Percentiles rank a stretch among this genome's conserved stretches.
phyloP scores from a whole-genome alignment of 2,797 vertebrate genomes.

The Oreonectes daqikongensis region DNA sequence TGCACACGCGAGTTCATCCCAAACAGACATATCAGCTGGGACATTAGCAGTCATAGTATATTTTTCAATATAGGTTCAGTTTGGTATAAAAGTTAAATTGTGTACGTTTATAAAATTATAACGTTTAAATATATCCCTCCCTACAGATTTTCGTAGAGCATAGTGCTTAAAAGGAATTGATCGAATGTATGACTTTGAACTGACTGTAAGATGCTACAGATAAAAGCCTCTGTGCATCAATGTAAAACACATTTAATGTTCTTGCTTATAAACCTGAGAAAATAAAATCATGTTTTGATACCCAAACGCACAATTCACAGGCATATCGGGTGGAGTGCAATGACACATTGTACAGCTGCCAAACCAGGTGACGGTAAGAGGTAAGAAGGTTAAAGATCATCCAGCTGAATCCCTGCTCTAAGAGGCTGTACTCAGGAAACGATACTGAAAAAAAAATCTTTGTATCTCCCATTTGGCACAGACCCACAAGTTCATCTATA shows the following conservation, averaged over 20 bases:
- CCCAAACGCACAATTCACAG: conserved; percentile 3
- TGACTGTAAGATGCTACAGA: too few relatives aligned
- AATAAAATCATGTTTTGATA: not conserved
- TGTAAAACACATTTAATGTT: not conserved
- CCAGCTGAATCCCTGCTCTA: conserved; percentile 37
- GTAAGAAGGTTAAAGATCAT: conserved; percentile 48
- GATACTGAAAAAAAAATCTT: conserved; percentile 31
- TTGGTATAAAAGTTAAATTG: too few relatives aligned
- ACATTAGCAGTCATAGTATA: not conserved
- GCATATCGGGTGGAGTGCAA: conserved; percentile 3
- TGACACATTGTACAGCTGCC: not conserved
- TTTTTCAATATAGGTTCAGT: too few relatives aligned
- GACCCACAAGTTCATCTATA: conserved; percentile 19
- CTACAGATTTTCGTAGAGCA: too few relatives aligned
- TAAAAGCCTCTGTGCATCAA: not conserved
- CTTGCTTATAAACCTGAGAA: not conserved
- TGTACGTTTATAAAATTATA: too few relatives aligned
- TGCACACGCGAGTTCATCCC: conserved; percentile 1
- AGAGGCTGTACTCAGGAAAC: conserved; percentile 40
- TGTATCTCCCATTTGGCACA: conserved; percentile 32
- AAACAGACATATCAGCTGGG: not conserved
- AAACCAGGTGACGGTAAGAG: conserved; percentile 47
- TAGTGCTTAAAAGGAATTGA: too few relatives aligned
- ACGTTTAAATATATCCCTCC: too few relatives aligned
- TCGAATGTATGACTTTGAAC: not conserved